Evolutionary conservation across 2,888 invertebrate genomes (phyloP), one percentile per base, ranked within the genome.

Genomic region (Glyphotaelius pellucidus): DNA sequence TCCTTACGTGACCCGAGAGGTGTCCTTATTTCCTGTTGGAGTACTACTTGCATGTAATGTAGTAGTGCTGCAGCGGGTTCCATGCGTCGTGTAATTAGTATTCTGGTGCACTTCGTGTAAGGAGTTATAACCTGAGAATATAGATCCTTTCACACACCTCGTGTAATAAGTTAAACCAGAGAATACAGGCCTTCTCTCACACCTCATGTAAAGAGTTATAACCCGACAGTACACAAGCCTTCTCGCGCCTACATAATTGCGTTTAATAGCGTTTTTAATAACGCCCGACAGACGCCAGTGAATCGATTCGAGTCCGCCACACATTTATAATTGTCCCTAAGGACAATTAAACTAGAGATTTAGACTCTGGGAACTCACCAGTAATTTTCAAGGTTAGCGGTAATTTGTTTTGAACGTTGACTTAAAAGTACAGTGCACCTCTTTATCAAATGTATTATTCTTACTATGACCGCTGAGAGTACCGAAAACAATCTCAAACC

Each of bases 11-110:
- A 91, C 91, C 52, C 47, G 52, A 90, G 89, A 91, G 79, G 47
- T 91, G 91, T 87, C 88, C 92, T 87, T 87, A 80, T 86, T 92
- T 92, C 92, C 92, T 91, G 92, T 86, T n/a, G 2, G 67, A n/a
- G 35, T 32, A 84, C 25, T 83, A 47, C 90, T 47, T 32, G 38
- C 52, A 47, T 31, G 47, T 42, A 35, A 42, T 15, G 15, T 47
- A 47, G 47, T 47, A 47, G 42, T 42, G n/a, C n/a, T 80, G n/a
- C 87, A 31, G 87, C 30, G 85, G 4, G 42, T 31, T 52, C 52
- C 25, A n/a, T 67, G 67, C 9, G 67, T 67, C 67, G 25, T 25
- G 89, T 89, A 89, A 89, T 89, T 89, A 67, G 79, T 67, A 67
- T 67, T 67, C 67, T 67, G 67, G 25, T n/a, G n/a, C 67, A 67